phyloP scores from a whole-genome alignment of 2,888 invertebrate species.

The Cephus sareptanus region DNA sequence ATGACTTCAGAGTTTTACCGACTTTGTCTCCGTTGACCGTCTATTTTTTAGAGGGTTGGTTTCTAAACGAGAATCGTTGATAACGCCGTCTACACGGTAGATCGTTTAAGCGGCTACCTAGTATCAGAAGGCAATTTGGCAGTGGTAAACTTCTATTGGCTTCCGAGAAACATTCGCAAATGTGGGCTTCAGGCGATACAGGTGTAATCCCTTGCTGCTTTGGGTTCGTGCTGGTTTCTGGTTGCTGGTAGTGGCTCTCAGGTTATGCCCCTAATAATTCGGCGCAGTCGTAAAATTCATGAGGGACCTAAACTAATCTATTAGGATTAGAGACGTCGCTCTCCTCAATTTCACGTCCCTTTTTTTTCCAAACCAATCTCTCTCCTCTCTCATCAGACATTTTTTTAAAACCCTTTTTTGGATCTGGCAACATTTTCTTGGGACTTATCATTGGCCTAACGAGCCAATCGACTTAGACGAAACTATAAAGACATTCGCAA shows the following conservation, averaged over 20 bases:
- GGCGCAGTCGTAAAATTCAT: slow-evolving; percentile 6
- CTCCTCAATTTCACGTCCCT: too few relatives aligned
- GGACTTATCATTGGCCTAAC: too few relatives aligned
- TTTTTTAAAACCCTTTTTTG: too few relatives aligned
- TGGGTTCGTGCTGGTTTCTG: background rate
- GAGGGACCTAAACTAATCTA: background rate
- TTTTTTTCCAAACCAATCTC: too few relatives aligned
- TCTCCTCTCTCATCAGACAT: too few relatives aligned
- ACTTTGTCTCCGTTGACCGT: too few relatives aligned
- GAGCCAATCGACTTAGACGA: too few relatives aligned
- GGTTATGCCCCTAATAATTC: slow-evolving; percentile 2
- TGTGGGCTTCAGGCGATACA: slow-evolving; percentile 3
- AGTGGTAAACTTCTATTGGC: slow-evolving; percentile 1
- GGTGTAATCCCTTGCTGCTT: slow-evolving; percentile 4
- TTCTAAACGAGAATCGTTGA: background rate
- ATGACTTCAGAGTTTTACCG: too few relatives aligned
- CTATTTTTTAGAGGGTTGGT: too few relatives aligned
- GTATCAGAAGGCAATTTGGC: slow-evolving; percentile 12
- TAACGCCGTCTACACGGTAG: background rate
- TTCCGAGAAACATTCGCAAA: slow-evolving; percentile 6
- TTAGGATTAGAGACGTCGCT: too few relatives aligned
- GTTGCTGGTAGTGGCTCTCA: background rate
- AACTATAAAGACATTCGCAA: too few relatives aligned
- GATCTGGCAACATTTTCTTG: too few relatives aligned
- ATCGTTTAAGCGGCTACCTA: background rate